A percentile compares a stretch with the other conserved stretches of the same genome.
These are phyloP conservation scores for Allolobophora icterica DNA, from an alignment of 2,888 invertebrate species.

Conservation along the genomic window DNA sequence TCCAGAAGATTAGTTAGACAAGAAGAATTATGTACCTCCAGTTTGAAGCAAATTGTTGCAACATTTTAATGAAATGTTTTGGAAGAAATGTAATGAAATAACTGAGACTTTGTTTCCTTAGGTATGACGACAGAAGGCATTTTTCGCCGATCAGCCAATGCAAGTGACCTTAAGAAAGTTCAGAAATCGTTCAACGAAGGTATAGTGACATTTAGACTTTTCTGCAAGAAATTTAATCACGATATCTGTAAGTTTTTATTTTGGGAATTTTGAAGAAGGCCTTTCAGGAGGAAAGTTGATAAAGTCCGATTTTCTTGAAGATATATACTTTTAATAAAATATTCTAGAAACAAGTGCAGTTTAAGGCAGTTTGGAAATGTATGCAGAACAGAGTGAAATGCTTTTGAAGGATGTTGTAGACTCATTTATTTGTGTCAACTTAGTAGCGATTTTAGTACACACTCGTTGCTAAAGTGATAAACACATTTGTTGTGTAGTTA, in stretches of 20 bases:
- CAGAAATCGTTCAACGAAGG: slow-evolving; percentile 87
- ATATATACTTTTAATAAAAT: no score
- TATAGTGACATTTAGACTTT: slow-evolving; percentile 45
- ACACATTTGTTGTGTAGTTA: no score
- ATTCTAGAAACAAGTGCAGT: no score
- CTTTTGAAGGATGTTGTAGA: no score
- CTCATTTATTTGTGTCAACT: no score
- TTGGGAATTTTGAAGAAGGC: no score
- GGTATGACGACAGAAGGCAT: slow-evolving; percentile 94
- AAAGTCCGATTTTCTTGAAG: neutral
- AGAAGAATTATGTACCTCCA: neutral
- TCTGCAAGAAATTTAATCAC: neutral
- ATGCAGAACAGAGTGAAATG: no score
- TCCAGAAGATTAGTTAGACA: no score
- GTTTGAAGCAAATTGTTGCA: neutral
- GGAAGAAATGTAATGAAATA: neutral
- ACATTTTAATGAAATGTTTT: neutral
- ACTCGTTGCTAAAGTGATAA: no score
- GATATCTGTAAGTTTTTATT: no score
- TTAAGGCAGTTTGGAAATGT: no score
- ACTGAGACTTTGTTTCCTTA: slow-evolving; percentile 58
- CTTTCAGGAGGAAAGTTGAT: neutral
- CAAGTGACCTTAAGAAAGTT: slow-evolving; percentile 80
- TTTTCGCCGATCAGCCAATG: slow-evolving; percentile 90
- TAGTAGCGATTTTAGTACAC: no score